Conservation (phyloP, 1,140 invertebrate species). For the Drosophila persimilis region DNA sequence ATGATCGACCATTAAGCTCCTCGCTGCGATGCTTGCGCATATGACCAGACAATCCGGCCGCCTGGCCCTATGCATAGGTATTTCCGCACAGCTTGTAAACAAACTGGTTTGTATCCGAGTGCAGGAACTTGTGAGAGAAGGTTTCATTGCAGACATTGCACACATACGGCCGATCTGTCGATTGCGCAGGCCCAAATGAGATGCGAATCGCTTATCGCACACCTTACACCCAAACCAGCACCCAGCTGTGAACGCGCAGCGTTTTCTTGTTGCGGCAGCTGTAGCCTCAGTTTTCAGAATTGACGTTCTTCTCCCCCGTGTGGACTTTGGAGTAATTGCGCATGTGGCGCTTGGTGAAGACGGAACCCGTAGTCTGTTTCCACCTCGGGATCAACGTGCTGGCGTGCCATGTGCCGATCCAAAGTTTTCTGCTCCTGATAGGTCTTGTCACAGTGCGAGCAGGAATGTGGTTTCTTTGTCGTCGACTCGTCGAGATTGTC, state of each 20-base stretch:
- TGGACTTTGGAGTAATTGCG: slow-evolving; percentile 73
- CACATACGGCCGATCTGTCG: slow-evolving; percentile 89
- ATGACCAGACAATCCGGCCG: slow-evolving; percentile 75
- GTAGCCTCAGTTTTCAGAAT: slow-evolving; percentile 76
- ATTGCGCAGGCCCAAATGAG: slow-evolving; percentile 84
- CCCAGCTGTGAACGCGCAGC: slow-evolving; percentile 89
- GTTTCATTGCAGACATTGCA: slow-evolving; percentile 89
- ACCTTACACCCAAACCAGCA: slow-evolving; percentile 86
- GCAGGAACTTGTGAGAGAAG: slow-evolving; percentile 86
- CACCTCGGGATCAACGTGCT: slow-evolving; percentile 25
- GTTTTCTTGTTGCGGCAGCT: slow-evolving; percentile 90
- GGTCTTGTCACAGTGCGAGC: slow-evolving; percentile 46
- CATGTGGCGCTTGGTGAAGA: slow-evolving; percentile 65
- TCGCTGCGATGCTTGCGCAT: slow-evolving; percentile 83
- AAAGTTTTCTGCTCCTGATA: slow-evolving; percentile 60
- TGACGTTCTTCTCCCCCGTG: slow-evolving; percentile 73
- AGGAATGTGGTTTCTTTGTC: slow-evolving; percentile 26
- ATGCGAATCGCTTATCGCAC: slow-evolving; percentile 91
- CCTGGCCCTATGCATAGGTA: slow-evolving; percentile 66
- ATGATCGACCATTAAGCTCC: slow-evolving; percentile 45
- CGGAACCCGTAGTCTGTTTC: slow-evolving; percentile 49
- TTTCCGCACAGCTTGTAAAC: slow-evolving; percentile 76
- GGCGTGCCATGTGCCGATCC: slow-evolving; percentile 49
- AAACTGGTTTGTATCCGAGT: slow-evolving; percentile 72
- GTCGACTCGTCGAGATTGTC: background rate